A percentile compares a stretch with the other conserved stretches of the same genome.
Conservation (phyloP, 2,888 invertebrate species). For the Torymus tubicola region DNA sequence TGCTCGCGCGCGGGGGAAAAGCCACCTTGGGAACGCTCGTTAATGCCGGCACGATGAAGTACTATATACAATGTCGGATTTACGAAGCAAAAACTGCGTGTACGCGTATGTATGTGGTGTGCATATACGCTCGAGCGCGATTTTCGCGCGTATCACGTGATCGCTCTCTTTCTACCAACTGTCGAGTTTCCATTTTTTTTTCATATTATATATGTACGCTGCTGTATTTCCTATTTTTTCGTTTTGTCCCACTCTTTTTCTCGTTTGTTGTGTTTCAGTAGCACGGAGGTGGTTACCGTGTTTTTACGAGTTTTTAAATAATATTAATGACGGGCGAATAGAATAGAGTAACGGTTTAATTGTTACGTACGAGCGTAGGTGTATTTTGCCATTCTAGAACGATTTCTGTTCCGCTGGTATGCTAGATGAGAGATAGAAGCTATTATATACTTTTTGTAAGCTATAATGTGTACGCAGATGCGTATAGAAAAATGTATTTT, state of each 20-base stretch:
- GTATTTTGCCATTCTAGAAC: too few relatives aligned
- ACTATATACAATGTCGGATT: constrained; percentile 40
- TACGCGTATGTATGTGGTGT: background rate
- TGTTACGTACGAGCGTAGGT: background rate
- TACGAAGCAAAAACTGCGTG: constrained; percentile 32
- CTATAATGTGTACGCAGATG: background rate
- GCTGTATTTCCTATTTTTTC: too few relatives aligned
- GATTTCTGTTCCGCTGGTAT: too few relatives aligned
- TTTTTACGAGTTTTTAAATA: constrained; percentile 22
- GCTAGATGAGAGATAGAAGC: too few relatives aligned
- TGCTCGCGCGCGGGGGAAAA: constrained; percentile 4
- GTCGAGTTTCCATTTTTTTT: constrained; percentile 1
- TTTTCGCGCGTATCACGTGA: constrained; percentile 24
- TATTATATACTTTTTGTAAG: background rate
- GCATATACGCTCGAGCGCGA: background rate
- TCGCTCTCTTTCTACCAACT: constrained; percentile 5
- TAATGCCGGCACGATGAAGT: constrained; percentile 32
- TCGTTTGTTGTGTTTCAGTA: constrained; percentile 2
- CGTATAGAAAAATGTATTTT: background rate
- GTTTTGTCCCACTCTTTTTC: background rate
- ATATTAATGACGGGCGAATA: constrained; percentile 1
- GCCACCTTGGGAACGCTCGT: constrained; percentile 45
- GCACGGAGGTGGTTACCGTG: background rate
- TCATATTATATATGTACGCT: background rate
- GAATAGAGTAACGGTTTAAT: constrained; percentile 4